Percentiles rank a stretch among this genome's conserved stretches.
These are phyloP conservation scores for Naja naja DNA, from an alignment of 2,113 vertebrate species.

Conservation along the genomic window DNA sequence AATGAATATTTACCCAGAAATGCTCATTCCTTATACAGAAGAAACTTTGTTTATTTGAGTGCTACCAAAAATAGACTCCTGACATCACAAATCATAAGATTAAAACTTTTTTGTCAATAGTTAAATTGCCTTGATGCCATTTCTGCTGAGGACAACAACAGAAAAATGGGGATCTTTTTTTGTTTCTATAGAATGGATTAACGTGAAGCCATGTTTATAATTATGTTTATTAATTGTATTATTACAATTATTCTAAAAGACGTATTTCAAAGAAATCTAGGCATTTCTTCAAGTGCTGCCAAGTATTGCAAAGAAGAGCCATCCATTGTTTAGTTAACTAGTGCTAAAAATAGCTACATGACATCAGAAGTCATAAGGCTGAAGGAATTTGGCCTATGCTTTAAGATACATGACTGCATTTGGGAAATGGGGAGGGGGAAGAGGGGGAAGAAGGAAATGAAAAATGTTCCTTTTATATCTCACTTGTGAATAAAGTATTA, in stretches of 20 bases:
- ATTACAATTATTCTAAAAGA: not conserved
- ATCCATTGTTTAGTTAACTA: slow-evolving; percentile 30
- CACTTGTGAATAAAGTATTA: slow-evolving; percentile 17
- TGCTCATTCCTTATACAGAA: slow-evolving; percentile 36
- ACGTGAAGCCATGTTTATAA: slow-evolving; percentile 21
- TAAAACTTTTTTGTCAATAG: slow-evolving; percentile 37
- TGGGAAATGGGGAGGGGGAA: not conserved
- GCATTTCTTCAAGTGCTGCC: not conserved
- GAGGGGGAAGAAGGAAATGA: slow-evolving; percentile 29
- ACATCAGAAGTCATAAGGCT: slow-evolving; percentile 19
- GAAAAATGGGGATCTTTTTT: slow-evolving; percentile 11
- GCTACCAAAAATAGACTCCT: slow-evolving; percentile 46
- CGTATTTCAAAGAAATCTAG: not conserved
- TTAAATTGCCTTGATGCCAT: slow-evolving; percentile 19
- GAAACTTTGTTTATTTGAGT: slow-evolving; percentile 33
- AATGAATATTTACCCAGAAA: slow-evolving; percentile 29
- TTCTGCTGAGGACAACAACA: slow-evolving; percentile 37
- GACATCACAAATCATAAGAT: slow-evolving; percentile 20
- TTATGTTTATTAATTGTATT: not conserved
- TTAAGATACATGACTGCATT: slow-evolving; percentile 10
- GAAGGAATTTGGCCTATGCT: slow-evolving; percentile 29
- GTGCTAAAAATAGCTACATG: slow-evolving; percentile 46
- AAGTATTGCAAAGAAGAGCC: slow-evolving; percentile 15
- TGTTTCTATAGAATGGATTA: slow-evolving; percentile 36
- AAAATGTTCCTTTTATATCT: slow-evolving; percentile 21